A percentile compares a stretch with the other conserved stretches of the same genome.
phyloP scores from a whole-genome alignment of 2,113 vertebrate genomes.

The Chamaea fasciata region DNA sequence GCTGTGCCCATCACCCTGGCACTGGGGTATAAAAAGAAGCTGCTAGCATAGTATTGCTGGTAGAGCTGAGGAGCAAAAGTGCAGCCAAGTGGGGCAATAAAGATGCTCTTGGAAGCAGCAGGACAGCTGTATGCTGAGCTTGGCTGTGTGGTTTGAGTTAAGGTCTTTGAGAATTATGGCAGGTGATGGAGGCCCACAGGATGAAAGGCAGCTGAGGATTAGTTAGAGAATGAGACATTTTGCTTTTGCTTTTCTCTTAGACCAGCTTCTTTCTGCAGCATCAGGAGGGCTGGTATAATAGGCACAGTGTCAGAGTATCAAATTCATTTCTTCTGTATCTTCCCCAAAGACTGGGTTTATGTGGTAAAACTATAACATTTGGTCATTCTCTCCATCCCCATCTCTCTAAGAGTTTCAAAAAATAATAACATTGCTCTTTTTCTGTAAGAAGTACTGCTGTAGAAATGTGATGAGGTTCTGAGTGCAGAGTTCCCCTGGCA shows the following conservation, averaged over 20 bases:
- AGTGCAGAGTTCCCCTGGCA: neutral
- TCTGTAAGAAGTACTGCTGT: neutral
- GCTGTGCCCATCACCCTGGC: neutral
- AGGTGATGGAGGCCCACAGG: rapidly evolving
- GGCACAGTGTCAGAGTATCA: neutral
- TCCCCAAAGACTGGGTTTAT: neutral
- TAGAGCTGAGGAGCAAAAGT: neutral
- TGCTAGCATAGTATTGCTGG: neutral
- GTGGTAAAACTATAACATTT: neutral
- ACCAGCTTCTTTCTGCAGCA: neutral
- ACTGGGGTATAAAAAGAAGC: neutral
- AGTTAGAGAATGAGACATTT: neutral
- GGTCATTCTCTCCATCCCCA: neutral
- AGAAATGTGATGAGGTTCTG: neutral
- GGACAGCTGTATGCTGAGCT: neutral
- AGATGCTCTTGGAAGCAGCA: neutral
- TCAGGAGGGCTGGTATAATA: neutral
- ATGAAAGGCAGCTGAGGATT: neutral
- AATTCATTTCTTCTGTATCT: neutral
- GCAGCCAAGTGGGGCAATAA: neutral
- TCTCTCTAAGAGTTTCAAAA: neutral
- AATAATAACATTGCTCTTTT: neutral
- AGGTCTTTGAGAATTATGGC: neutral
- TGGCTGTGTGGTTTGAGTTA: neutral
- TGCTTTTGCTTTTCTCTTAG: neutral